Evolutionary conservation across 2,888 invertebrate species (phyloP).

Genomic region (Ametastegia equiseti): DNA sequence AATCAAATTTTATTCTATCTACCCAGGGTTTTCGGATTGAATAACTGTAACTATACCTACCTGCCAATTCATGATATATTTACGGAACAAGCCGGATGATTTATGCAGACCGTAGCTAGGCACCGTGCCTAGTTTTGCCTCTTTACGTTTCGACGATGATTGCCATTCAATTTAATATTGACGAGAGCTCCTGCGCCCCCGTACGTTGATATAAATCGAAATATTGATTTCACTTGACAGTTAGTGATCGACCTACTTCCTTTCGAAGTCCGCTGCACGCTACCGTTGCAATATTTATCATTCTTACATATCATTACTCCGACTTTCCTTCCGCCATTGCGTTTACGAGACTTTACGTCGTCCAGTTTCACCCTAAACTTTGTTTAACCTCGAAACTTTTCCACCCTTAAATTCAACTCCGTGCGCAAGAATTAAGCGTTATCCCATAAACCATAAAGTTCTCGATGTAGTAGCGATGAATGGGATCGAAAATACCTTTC

Average conservation of each 20-base stretch:
- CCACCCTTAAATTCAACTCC: background rate
- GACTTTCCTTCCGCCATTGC: background rate
- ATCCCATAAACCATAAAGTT: background rate
- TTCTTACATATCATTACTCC: background rate
- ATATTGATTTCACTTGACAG: slow-evolving; percentile 37
- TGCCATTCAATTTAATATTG: slow-evolving; percentile 25
- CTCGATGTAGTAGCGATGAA: too few species aligned
- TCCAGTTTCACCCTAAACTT: background rate
- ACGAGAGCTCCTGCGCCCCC: background rate
- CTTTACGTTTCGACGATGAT: slow-evolving; percentile 15
- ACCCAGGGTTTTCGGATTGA: background rate
- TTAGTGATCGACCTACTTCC: slow-evolving; percentile 34
- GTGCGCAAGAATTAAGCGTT: background rate
- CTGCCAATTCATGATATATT: background rate
- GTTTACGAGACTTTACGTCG: background rate
- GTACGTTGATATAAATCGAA: slow-evolving; percentile 6
- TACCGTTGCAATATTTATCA: slow-evolving; percentile 24
- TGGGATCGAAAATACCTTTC: too few species aligned
- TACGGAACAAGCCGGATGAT: background rate
- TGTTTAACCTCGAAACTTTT: background rate
- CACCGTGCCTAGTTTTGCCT: background rate
- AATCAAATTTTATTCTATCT: slow-evolving; percentile 19
- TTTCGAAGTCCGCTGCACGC: background rate
- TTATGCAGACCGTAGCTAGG: background rate
- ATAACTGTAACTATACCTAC: background rate